Base-by-base conservation (phyloP, 1,140 invertebrate species). In the Manduca sexta region DNA sequence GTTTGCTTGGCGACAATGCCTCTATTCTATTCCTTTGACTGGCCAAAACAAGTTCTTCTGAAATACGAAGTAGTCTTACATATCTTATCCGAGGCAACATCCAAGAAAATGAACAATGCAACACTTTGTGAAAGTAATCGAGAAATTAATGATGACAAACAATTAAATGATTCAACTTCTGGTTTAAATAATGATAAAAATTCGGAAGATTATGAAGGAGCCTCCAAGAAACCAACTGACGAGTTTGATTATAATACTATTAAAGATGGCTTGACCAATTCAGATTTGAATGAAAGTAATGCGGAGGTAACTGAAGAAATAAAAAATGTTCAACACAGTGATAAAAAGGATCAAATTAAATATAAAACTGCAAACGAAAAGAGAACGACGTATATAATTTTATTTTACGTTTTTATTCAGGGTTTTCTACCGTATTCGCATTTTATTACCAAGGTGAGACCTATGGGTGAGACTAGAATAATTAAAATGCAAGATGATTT, bases 1-100 rank as follows among this genome's bases (percentile, higher is more conserved):
- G 93, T 95, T 0, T 97, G 96, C 73, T 67, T 97, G 17, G 93
- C 91, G 0, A 94, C 95, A 6, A 91, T 96, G 88, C 93, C 94
- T 2, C 74, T 97, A 4, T 97, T 96, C 79, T 97, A 93, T 73
- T 78, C 89, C 26, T 84, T 88, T n/a, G 88, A 93, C 61, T 97
- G 94, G 95, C 95, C 96, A 16, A 83, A 88, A 60, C 86, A 61
- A 58, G 41, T 84, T 12, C 26, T 58, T 4, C 21, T 11, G 38
- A 30, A 29, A 7, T 37, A 18, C 1, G 10, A 16, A 10, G 15
- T 4, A 17, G 14, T 49, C 14, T 44, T 5, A 48, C 49, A 53
- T 11, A 45, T 18, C 42, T 12, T 15, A 21, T 13, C 4, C 4
- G 21, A 26, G 8, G 8, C 8, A 8, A 26, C 8, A 5, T 26